Evolutionary conservation across 2,113 vertebrate genomes (phyloP).

Genomic region (Pitta sordida): DNA sequence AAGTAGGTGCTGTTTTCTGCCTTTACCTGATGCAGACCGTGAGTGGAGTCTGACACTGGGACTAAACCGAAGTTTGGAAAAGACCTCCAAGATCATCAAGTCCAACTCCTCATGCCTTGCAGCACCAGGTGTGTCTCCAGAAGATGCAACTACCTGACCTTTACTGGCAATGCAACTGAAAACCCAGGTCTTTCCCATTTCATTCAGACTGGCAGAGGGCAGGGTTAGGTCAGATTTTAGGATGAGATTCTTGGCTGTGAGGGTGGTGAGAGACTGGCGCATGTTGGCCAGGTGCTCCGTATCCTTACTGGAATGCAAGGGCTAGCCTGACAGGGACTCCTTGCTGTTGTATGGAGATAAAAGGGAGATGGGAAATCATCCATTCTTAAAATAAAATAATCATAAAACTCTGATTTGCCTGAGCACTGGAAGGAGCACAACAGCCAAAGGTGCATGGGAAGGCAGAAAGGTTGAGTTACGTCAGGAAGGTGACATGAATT

Average conservation of each 20-base stretch:
- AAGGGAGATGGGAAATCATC: not conserved
- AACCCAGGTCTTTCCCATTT: not conserved
- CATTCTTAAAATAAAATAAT: not conserved
- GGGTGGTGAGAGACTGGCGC: not conserved
- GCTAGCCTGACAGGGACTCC: not conserved
- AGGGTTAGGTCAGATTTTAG: not conserved
- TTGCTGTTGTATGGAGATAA: not conserved
- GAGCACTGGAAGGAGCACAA: not conserved
- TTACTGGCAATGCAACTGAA: not conserved
- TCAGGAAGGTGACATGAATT: not conserved
- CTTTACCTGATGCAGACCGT: not conserved
- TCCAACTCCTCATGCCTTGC: not conserved
- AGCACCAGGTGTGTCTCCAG: not conserved
- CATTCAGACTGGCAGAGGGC: not conserved
- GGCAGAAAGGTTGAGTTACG: not conserved
- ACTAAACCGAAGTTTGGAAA: not conserved
- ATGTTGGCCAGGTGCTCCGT: not conserved
- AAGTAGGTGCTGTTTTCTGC: not conserved
- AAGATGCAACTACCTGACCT: not conserved
- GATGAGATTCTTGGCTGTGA: not conserved
- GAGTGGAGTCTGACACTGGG: not conserved
- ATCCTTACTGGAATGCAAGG: not conserved
- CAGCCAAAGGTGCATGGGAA: rapidly evolving
- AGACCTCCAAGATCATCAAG: not conserved
- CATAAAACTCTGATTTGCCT: not conserved